Evolutionary conservation across 2,797 vertebrate genomes (phyloP).

Genomic region (Pithecia hirsuta): DNA sequence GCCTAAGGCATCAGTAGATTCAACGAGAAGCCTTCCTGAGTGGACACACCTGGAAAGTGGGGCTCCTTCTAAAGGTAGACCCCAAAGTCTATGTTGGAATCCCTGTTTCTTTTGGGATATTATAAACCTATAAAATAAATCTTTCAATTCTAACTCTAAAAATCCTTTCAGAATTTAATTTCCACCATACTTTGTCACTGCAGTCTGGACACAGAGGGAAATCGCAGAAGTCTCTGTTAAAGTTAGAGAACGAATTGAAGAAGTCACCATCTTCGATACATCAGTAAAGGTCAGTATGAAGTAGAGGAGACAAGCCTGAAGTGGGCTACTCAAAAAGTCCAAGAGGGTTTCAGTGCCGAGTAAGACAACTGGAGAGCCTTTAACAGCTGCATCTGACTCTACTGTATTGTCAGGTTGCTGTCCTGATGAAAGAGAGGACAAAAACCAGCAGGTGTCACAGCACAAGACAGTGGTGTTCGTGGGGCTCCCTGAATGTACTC

Average conservation of each 20-base stretch:
- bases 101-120: not conserved
- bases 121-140: not conserved
- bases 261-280: not conserved
- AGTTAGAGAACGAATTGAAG: not conserved
- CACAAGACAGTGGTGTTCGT: too few species aligned
- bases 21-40: not conserved
- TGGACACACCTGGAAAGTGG: not conserved
- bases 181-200: not conserved
- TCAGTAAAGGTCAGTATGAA: too few species aligned
- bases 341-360: not conserved
- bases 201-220: not conserved
- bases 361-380: not conserved
- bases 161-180: not conserved
- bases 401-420: accelerated
- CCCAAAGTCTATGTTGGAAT: not conserved
- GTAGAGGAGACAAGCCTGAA: not conserved
- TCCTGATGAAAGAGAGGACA: not conserved
- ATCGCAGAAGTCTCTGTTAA: not conserved
- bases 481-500: not conserved
- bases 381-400: accelerated
- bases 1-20: not conserved
- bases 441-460: not conserved
- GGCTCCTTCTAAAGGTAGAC: not conserved
- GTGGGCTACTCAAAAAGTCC: not conserved
- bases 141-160: not conserved